A percentile compares a stretch with the other conserved stretches of the same genome.
These are phyloP conservation scores for Zenarchopterus dispar DNA, from an alignment of 2,797 vertebrate species.

Conservation along the genomic window DNA sequence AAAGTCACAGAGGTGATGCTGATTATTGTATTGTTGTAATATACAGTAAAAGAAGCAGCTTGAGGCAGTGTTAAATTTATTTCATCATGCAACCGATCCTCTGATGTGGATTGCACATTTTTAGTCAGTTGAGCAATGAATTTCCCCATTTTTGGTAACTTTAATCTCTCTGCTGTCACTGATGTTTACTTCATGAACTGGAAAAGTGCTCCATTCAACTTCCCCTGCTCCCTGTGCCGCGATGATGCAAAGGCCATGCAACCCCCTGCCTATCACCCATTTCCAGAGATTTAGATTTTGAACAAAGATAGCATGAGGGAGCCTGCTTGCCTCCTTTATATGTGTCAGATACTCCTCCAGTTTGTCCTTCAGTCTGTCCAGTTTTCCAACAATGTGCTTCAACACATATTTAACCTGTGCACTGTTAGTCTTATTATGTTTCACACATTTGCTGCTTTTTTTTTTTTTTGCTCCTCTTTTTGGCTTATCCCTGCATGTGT, in stretches of 20 bases:
- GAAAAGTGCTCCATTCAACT: constrained; percentile 73
- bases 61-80: constrained; percentile 5
- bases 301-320: constrained; percentile 61
- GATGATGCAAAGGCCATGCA: constrained; percentile 67
- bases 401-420: constrained; percentile 19
- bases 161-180: constrained; percentile 64
- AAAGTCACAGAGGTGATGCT: constrained; percentile 36
- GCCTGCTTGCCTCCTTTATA: constrained; percentile 46
- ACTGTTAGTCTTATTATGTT: constrained; percentile 38
- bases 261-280: constrained; percentile 41
- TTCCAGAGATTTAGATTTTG: constrained; percentile 46
- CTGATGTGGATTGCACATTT: constrained; percentile 18
- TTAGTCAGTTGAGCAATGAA: not conserved
- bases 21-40: constrained; percentile 43
- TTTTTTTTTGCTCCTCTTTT: not conserved
- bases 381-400: constrained; percentile 26
- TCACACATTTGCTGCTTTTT: constrained; percentile 24
- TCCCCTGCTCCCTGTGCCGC: constrained; percentile 42
- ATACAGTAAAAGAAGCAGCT: constrained; percentile 8
- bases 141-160: constrained; percentile 27
- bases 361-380: constrained; percentile 32
- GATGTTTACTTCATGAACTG: constrained; percentile 81
- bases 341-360: constrained; percentile 39
- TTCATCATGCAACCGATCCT: constrained; percentile 21
- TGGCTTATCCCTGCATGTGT: constrained; percentile 52